Base-by-base conservation (phyloP, 1,140 invertebrate species). In the Drosophila nannoptera region DNA sequence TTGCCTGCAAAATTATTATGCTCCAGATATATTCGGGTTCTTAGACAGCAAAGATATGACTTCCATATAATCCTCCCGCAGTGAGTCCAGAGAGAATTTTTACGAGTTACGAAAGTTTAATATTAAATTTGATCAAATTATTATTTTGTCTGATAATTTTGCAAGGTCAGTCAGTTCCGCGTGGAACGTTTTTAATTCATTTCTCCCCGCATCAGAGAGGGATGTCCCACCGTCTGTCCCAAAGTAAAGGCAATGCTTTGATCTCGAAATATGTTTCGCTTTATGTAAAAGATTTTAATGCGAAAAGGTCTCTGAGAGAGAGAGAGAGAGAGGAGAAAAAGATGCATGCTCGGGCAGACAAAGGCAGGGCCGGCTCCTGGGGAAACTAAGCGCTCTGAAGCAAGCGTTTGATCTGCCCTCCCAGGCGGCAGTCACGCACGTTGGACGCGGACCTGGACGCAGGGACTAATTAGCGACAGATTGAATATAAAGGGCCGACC, bases 391-490 rank as follows among this genome's bases (percentile, higher is more conserved):
- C 32, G n/a, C 16, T 36, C 38, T 45, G 40, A 65, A 68, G 75
- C 71, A 48, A 55, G 11, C 76, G 65, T 84, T 83, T 83, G 80
- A 83, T 83, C 80, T 84, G 64, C n/a, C 48, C 62, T 22, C 66
- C 56, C 48, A 32, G 55, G 73, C 43, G 58, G 83, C 75, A 83
- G 78, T 83, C 67, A 64, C 53, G 48, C 68, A 70, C 58, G 61
- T 70, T 53, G 53, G 22, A 22, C 22, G 12, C 66, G 16, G 9
- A 32, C 22, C 45, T 69, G 67, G n/a, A 65, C 32, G 9, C 33
- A 31, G 62, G 60, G 67, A 80, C 81, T 86, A 86, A 86, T 86
- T 86, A 86, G 74, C 52, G 71, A 48, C 52, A 48, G 40, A 52
- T 29, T 66, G 40, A 35, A 56, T 56, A n/a, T 36, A 32, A 54